A percentile compares a stretch with the other conserved stretches of the same genome.
Evolutionary conservation across 2,113 vertebrate species (phyloP).

Genomic region (Serinus canaria): DNA sequence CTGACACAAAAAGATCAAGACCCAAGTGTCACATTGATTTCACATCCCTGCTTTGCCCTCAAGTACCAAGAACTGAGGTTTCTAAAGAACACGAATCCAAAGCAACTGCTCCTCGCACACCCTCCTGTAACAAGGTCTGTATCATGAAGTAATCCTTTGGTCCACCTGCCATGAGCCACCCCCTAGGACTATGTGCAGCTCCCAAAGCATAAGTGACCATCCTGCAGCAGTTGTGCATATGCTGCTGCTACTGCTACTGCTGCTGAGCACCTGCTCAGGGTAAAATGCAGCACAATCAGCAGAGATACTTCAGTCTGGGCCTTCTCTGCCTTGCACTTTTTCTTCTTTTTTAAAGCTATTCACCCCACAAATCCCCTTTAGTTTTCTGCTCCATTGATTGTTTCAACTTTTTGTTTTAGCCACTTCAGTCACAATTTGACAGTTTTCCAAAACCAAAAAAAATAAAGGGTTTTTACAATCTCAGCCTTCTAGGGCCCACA

Average conservation of each 20-base stretch:
- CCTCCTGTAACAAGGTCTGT: fast-evolving
- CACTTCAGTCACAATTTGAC: neutral
- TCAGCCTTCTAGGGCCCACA: neutral
- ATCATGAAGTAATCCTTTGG: neutral
- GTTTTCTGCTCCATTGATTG: neutral
- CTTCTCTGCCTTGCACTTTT: neutral
- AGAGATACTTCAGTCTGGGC: neutral
- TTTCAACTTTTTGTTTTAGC: neutral
- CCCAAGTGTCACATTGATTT: neutral
- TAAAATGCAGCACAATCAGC: fast-evolving
- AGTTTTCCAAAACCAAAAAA: neutral
- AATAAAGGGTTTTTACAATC: neutral
- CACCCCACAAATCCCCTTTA: neutral
- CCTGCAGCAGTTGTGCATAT: fast-evolving
- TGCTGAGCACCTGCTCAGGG: fast-evolving
- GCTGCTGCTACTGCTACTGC: neutral
- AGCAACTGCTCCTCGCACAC: neutral
- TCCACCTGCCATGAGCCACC: fast-evolving
- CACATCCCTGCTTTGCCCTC: neutral
- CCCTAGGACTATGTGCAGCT: fast-evolving
- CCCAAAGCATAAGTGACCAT: fast-evolving
- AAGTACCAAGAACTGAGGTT: neutral
- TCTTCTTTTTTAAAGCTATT: neutral
- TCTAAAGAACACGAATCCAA: neutral
- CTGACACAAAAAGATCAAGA: neutral